Evolutionary conservation across 2,888 invertebrate genomes (phyloP), one percentile per base, ranked within the genome.

Genomic region (Aphelenchoides bicaudatus): DNA sequence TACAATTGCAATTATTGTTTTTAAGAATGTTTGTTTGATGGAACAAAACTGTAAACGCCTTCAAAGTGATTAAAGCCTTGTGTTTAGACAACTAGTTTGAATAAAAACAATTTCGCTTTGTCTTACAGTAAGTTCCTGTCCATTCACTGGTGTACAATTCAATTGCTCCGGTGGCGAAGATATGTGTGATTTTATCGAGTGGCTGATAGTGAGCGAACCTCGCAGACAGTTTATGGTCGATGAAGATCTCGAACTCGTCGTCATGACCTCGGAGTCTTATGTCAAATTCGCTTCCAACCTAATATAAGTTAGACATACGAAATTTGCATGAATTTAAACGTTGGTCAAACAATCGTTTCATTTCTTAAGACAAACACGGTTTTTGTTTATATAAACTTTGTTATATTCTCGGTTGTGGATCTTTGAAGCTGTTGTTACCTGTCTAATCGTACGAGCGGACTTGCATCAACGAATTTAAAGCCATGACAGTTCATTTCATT

Each of bases 201-300:
- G 72, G 72, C 13, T 69, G 65, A 60, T 78, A 78, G 56, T 78
- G 74, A 3, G 72, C 72, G 60, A 78, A 78, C 23, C 67, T 69
- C 23, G 75, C 75, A 3, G 74, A 70, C 31, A 78, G 53, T 54
- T 75, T 72, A 59, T 78, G 77, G 30, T 78, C 75, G 37, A 78
- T 57, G 59, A 70, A 77, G 31, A 76, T 71, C 59, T 74, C 71
- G 55, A 72, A 78, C 21, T 69, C 66, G 19, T 77, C 69, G 16
- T 77, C 74, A 52, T 72, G 72, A 49, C 75, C 73, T 5, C 77
- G 63, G 27, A 78, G 54, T 19, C 78, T 66, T n/a, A 77, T 68
- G 66, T 78, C 77, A 53, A 78, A 75, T 48, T 76, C 77, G n/a
- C n/a, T 52, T 73, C 72, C 8, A 70, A 73, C 21, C 16, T 23